Evolutionary conservation across 2,113 vertebrate genomes (phyloP).

Genomic region (Ophiodon elongatus): DNA sequence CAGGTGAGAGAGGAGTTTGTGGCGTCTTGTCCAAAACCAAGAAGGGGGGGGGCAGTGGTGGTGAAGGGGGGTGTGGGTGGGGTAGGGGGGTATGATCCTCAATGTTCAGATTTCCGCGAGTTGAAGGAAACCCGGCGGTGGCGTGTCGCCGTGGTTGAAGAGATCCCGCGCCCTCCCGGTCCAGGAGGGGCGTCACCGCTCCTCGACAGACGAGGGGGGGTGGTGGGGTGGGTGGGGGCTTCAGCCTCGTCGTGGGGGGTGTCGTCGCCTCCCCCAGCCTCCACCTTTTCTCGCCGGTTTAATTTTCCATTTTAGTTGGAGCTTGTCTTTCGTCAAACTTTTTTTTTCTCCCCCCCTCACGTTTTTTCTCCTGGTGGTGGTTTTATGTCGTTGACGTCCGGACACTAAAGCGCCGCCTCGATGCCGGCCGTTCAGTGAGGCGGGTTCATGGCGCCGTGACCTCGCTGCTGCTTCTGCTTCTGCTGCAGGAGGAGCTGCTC

Average conservation of each 20-base stretch:
- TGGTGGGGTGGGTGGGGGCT: constrained; percentile 64
- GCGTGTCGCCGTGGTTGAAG: constrained; percentile 88
- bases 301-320: constrained; percentile 76
- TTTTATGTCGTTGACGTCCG: constrained; percentile 47
- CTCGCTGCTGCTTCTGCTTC: constrained; percentile 99
- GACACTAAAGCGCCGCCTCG: constrained; percentile 80
- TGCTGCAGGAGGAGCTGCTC: constrained; percentile 99
- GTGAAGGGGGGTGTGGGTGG: not conserved
- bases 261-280: constrained; percentile 86
- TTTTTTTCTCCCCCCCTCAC: constrained; percentile 45
- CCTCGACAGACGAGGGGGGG: constrained; percentile 68
- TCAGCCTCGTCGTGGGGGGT: constrained; percentile 73
- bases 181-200: constrained; percentile 86
- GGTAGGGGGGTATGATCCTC: constrained; percentile 67
- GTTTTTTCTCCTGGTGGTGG: constrained; percentile 53
- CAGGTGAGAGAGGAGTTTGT: constrained; percentile 17
- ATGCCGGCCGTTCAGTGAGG: constrained; percentile 90
- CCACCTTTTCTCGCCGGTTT: constrained; percentile 84
- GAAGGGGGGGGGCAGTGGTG: constrained; percentile 78
- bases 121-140: constrained; percentile 52
- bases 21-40: constrained; percentile 31
- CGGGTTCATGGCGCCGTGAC: constrained; percentile 97
- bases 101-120: constrained; percentile 59
- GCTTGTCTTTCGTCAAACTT: constrained; percentile 75
- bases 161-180: constrained; percentile 86